phyloP scores from a whole-genome alignment of 2,888 invertebrate species.

The Drosophila seclusa region DNA sequence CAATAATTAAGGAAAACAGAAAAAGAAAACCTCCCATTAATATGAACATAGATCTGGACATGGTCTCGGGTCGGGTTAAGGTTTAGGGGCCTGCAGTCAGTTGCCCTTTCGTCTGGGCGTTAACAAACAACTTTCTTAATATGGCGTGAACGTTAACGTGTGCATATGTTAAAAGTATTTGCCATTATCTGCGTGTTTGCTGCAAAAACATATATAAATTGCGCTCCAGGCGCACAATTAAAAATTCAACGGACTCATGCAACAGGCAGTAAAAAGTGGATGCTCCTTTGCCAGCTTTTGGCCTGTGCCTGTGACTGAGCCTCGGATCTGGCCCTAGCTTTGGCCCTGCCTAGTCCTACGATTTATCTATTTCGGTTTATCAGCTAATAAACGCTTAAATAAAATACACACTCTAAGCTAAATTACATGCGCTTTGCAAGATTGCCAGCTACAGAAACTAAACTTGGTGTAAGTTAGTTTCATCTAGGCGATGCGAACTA shows the following conservation, averaged over 20 bases:
- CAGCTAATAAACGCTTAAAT: constrained; percentile 81
- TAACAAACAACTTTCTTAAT: constrained; percentile 73
- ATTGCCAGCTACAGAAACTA: constrained; percentile 43
- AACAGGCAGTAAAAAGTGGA: constrained; percentile 2
- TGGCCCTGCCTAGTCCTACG: constrained; percentile 26
- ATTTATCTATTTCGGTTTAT: constrained; percentile 78
- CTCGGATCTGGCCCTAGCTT: constrained; percentile 15
- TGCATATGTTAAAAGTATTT: constrained; percentile 61
- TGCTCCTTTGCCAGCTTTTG: constrained; percentile 12
- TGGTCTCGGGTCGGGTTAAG: background rate
- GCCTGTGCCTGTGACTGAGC: constrained; percentile 19
- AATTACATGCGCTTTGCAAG: constrained; percentile 70
- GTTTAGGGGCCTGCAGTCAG: constrained; percentile 2
- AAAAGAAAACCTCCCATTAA: constrained; percentile 6
- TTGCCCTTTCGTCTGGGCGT: constrained; percentile 50
- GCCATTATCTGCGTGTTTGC: constrained; percentile 62
- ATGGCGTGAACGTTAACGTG: constrained; percentile 51
- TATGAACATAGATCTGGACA: constrained; percentile 16
- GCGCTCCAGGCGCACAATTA: constrained; percentile 65
- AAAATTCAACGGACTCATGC: constrained; percentile 61
- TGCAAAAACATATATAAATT: constrained; percentile 58
- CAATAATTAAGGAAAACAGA: background rate
- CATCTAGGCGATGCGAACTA: background rate
- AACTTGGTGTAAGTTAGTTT: constrained; percentile 6
- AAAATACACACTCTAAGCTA: constrained; percentile 79